These are phyloP conservation scores for Sylvilagus floridanus DNA, from an alignment of 2,797 vertebrate species.

Conservation along the genomic window DNA sequence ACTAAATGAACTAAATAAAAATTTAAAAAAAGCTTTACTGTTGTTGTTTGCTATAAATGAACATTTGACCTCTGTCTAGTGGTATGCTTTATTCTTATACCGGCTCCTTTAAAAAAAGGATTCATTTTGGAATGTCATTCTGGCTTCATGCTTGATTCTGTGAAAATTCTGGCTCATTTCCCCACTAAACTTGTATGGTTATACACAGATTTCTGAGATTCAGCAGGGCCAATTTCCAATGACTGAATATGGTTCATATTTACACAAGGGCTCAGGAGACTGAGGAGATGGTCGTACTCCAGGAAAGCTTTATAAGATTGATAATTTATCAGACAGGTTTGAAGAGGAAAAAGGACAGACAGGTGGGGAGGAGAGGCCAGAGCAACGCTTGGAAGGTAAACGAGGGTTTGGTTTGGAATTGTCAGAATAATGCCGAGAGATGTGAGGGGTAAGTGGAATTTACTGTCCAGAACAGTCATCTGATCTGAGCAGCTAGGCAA, in stretches of 20 bases:
- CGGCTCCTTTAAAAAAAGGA: neutral
- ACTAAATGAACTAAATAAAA: neutral
- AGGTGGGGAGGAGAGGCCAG: neutral
- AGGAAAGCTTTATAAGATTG: neutral
- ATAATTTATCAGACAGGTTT: constrained; percentile 2
- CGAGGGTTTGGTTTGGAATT: neutral
- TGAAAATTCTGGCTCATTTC: constrained; percentile 36
- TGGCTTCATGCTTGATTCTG: neutral
- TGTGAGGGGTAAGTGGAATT: neutral
- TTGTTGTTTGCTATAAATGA: neutral
- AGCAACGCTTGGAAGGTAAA: neutral
- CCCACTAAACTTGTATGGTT: neutral
- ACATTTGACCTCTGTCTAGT: neutral
- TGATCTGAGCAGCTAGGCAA: neutral
- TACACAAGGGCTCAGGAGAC: neutral
- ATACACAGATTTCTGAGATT: constrained; percentile 9
- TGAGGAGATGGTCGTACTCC: neutral
- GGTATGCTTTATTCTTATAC: neutral
- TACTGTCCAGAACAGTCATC: neutral
- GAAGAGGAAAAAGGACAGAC: neutral
- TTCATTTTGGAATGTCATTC: neutral
- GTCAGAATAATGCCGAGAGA: neutral
- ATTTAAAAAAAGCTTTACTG: neutral
- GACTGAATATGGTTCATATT: constrained; percentile 2
- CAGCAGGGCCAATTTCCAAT: constrained; percentile 4